A percentile compares a stretch with the other conserved stretches of the same genome.
phyloP scores from a whole-genome alignment of 2,113 vertebrate genomes.

The Turdus rufiventris region DNA sequence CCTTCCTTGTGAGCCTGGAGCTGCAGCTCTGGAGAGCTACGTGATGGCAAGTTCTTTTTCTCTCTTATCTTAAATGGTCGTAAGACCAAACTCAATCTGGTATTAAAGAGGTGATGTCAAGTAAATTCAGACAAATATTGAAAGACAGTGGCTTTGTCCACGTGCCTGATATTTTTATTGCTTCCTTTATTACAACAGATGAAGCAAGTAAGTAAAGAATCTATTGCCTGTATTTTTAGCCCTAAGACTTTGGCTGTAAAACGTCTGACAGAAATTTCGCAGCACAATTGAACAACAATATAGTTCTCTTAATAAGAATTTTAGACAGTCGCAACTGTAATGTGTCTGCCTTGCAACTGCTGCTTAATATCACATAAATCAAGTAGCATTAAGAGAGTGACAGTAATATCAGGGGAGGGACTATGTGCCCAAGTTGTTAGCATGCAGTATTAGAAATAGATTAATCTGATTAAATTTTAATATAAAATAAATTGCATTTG shows the following conservation, averaged over 20 bases:
- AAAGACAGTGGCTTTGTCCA: not conserved
- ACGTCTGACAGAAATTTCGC: not conserved
- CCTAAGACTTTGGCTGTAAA: not conserved
- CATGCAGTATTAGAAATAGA: not conserved
- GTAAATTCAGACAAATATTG: not conserved
- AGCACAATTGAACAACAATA: not conserved
- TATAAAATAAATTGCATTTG: conserved; percentile 8
- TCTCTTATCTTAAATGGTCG: not conserved
- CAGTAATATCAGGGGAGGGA: not conserved
- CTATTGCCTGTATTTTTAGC: not conserved
- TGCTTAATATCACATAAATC: not conserved
- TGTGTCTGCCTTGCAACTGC: not conserved
- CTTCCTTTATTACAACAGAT: not conserved
- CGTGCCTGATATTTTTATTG: not conserved
- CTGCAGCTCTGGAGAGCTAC: not conserved
- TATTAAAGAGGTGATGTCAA: not conserved
- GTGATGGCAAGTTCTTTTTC: not conserved
- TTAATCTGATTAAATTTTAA: conserved; percentile 28
- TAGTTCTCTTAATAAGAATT: not conserved
- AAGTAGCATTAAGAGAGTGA: not conserved
- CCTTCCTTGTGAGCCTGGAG: not conserved
- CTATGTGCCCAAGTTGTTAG: not conserved
- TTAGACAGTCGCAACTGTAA: not conserved
- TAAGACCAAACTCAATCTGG: not conserved
- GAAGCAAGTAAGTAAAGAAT: not conserved